These are phyloP conservation scores for Pterocles orientalis DNA, from an alignment of 2,113 vertebrate genomes.

Conservation along the genomic window DNA sequence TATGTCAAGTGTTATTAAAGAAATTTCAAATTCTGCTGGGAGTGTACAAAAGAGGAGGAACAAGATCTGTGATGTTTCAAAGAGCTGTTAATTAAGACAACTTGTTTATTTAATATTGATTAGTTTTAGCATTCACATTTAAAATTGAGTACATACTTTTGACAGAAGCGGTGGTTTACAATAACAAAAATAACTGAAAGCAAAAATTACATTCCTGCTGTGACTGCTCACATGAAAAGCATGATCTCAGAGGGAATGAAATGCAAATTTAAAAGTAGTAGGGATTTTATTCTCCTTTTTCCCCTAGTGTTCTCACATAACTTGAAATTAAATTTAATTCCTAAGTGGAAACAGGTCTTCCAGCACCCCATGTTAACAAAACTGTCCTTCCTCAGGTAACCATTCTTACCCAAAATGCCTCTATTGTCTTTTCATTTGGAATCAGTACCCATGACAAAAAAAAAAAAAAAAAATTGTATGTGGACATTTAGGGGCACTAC, in stretches of 20 bases:
- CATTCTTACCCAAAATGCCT: background rate
- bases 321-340: conserved; percentile 15
- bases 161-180: background rate
- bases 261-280: background rate
- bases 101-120: conserved; percentile 57
- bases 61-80: conserved; percentile 43
- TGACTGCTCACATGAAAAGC: background rate
- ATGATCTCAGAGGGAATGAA: background rate
- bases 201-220: background rate
- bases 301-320: background rate
- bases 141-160: background rate
- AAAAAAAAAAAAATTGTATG: accelerated
- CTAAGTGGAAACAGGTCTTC: background rate
- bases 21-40: conserved; percentile 47
- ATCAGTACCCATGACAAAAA: background rate
- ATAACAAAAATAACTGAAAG: background rate
- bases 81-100: conserved; percentile 63
- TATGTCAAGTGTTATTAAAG: conserved; percentile 57
- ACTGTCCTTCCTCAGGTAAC: background rate
- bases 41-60: conserved; percentile 45
- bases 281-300: background rate
- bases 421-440: background rate
- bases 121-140: conserved; percentile 15
- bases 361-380: background rate
- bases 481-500: background rate